These are phyloP conservation scores for Paralvinella palmiformis DNA, from an alignment of 1,140 invertebrate genomes.

Conservation along the genomic window DNA sequence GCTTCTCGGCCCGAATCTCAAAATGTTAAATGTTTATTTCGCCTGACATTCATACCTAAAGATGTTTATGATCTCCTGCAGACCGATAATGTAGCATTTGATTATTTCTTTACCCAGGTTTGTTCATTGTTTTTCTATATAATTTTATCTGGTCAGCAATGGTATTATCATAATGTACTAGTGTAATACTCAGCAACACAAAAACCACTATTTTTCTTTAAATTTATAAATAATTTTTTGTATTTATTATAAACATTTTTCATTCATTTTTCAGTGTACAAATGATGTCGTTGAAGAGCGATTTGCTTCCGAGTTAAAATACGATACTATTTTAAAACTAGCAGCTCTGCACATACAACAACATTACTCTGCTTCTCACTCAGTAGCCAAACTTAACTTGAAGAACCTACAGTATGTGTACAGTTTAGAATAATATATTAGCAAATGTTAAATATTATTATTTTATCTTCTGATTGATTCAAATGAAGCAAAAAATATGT, in stretches of 20 bases:
- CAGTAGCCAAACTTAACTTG: constrained; percentile 71
- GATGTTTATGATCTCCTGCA: constrained; percentile 76
- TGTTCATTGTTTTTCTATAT: not conserved
- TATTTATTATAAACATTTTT: not conserved
- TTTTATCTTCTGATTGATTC: too few relatives aligned
- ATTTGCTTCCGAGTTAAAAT: constrained; percentile 81
- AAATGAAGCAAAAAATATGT: too few relatives aligned
- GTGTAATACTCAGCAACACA: not conserved
- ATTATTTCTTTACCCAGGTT: constrained; percentile 79
- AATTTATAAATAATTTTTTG: not conserved
- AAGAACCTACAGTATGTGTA: constrained; percentile 83
- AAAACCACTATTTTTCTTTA: not conserved
- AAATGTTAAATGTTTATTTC: constrained; percentile 79
- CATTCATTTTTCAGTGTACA: constrained; percentile 64
- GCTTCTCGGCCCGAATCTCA: constrained; percentile 78
- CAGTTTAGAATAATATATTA: too few relatives aligned
- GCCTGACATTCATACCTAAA: constrained; percentile 78
- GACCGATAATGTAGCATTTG: constrained; percentile 74
- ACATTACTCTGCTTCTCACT: constrained; percentile 72
- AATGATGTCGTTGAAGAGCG: constrained; percentile 87
- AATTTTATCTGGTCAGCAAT: not conserved
- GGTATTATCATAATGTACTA: not conserved
- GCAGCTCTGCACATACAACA: constrained; percentile 86
- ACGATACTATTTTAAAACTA: constrained; percentile 74
- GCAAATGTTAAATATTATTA: too few relatives aligned